These are phyloP conservation scores for Atrina japonica DNA, from an alignment of 2,888 invertebrate species.

Conservation along the genomic window DNA sequence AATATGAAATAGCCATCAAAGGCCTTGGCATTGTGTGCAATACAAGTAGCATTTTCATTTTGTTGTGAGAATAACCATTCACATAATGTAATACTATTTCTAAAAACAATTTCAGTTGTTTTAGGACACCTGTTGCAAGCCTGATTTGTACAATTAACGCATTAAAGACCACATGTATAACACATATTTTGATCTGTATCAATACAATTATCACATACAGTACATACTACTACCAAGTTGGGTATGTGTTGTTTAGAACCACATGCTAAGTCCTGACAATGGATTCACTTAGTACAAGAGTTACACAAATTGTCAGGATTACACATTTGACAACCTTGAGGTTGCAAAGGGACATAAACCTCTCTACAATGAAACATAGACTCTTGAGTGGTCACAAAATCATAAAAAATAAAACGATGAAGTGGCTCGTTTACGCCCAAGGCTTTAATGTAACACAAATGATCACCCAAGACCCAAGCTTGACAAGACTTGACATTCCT, in stretches of 20 bases:
- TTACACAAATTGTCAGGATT: slow-evolving; percentile 3
- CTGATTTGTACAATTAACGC: neutral
- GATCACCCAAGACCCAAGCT: slow-evolving; percentile 10
- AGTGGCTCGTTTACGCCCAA: neutral
- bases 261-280: slow-evolving; percentile 29
- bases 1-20: slow-evolving; percentile 29
- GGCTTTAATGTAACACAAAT: slow-evolving; percentile 29
- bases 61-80: slow-evolving; percentile 33
- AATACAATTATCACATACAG: slow-evolving; percentile 23
- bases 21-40: slow-evolving; percentile 40
- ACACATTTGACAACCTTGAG: slow-evolving; percentile 8
- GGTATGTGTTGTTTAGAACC: slow-evolving; percentile 23
- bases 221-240: slow-evolving; percentile 32
- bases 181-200: neutral
- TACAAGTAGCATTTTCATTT: slow-evolving; percentile 38
- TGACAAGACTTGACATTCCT: slow-evolving; percentile 32
- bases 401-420: slow-evolving; percentile 27
- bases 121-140: slow-evolving; percentile 16
- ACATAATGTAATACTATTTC: slow-evolving; percentile 46
- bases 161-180: too few relatives aligned
- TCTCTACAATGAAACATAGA: slow-evolving; percentile 27
- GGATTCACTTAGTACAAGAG: slow-evolving; percentile 19
- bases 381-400: slow-evolving; percentile 31
- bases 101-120: slow-evolving; percentile 38
- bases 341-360: neutral